Evolutionary conservation across 2,113 vertebrate genomes (phyloP).

Genomic region (Spheniscus mendiculus): DNA sequence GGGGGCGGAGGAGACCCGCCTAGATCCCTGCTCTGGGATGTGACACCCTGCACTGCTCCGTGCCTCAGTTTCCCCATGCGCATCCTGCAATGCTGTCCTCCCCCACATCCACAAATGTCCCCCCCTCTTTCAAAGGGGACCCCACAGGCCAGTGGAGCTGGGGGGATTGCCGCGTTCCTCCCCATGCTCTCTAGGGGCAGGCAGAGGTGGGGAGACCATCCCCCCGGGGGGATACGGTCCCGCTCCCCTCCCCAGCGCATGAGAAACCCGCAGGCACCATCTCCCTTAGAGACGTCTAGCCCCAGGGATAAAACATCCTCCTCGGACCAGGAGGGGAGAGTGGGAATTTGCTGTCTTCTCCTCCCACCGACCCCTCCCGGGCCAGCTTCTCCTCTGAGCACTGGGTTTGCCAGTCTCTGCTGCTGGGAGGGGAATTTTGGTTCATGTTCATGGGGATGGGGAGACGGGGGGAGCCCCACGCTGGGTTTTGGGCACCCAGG

Average conservation of each 20-base stretch:
- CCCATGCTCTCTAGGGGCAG: background rate
- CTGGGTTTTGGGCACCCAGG: background rate
- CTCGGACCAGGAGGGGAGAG: background rate
- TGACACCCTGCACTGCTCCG: background rate
- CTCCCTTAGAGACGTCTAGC: background rate
- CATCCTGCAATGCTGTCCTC: background rate
- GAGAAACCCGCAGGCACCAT: background rate
- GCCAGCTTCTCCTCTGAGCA: background rate
- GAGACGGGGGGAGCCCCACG: background rate
- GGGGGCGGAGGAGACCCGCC: background rate
- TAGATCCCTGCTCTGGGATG: background rate
- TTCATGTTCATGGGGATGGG: background rate
- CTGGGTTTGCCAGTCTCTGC: background rate
- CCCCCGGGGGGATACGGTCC: fast-evolving
- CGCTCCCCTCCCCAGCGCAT: fast-evolving
- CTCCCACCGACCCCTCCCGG: background rate
- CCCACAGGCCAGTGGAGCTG: fast-evolving
- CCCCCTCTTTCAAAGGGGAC: background rate
- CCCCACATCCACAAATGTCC: background rate
- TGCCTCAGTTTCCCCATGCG: background rate
- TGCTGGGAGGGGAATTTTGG: background rate
- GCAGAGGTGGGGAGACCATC: background rate
- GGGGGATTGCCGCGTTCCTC: background rate
- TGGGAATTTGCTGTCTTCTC: background rate
- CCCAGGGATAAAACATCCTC: background rate